Evolutionary conservation across 2,113 vertebrate genomes (phyloP).

Genomic region (Gymnobelideus leadbeateri): DNA sequence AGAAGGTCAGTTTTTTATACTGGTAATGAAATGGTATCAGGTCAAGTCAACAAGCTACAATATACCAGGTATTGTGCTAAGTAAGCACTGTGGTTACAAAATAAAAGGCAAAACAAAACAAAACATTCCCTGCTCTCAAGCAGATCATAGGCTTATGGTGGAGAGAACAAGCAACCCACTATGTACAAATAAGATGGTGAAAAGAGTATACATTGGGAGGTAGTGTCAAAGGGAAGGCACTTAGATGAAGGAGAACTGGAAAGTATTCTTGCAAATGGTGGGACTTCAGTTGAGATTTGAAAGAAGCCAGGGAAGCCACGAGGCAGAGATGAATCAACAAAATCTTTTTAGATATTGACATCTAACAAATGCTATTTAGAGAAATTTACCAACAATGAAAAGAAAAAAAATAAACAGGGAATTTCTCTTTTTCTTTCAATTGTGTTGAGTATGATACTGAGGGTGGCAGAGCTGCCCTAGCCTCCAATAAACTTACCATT

Average conservation of each 20-base stretch:
- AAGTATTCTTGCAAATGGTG: neutral
- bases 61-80: neutral
- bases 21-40: neutral
- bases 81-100: neutral
- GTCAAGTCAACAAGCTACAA: neutral
- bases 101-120: neutral
- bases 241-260: neutral
- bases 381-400: slow-evolving; percentile 23
- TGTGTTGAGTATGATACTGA: neutral
- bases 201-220: neutral
- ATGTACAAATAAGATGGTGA: neutral
- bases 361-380: slow-evolving; percentile 3
- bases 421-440: slow-evolving; percentile 24
- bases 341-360: slow-evolving; percentile 21
- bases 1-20: neutral
- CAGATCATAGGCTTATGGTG: neutral
- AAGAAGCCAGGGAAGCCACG: neutral
- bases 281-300: neutral
- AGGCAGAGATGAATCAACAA: slow-evolving; percentile 5
- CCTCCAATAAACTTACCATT: neutral
- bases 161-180: neutral
- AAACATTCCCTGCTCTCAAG: neutral
- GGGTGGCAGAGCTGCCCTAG: neutral
- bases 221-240: neutral
- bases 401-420: neutral